Evolutionary conservation across 2,797 vertebrate genomes (phyloP), one percentile per base, ranked within the genome.

Genomic region (Gephyroberyx darwinii): DNA sequence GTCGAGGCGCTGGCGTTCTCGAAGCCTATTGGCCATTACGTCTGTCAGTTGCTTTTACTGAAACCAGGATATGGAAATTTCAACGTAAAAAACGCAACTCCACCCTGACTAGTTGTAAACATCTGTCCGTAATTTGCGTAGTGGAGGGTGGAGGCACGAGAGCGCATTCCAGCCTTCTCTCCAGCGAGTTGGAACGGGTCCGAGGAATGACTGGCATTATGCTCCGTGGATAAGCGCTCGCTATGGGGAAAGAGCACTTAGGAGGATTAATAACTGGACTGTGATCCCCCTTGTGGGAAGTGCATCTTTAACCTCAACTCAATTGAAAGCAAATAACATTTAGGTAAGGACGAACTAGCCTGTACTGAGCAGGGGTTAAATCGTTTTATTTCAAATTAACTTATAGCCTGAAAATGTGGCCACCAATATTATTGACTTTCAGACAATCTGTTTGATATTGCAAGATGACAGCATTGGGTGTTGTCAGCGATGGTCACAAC

Each of bases 71-170:
- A 74, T 91, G 80, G 81, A 88, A 83, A 77, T 83, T 53, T 74
- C 63, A 76, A 89, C 91, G 90, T 88, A 89, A 82, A 86, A 26
- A 74, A 80, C 88, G 88, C 87, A 92, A 84, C 93, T 93, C 92
- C 93, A 86, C 93, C 93, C 93, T 76, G 78, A 83, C 56, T 80
- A 58, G 87, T 80, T 51, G 82, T 85, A 82, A 93, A 93, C 88
- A 88, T 91, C 67, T 92, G 89, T 78, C 63, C 91, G 90, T 60
- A 82, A 78, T 86, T 84, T 90, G 78, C 90, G 92, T 91, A 92
- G 68, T 31, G 16, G 2, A 84, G 87, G 89, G 90, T n/a, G 89
- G 84, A 76, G 84, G 71, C 77, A 54, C 65, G 10, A 13, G 66
- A 13, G 66, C 57, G 52, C 89, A 90, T 92, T 92, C 90, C 88